Conservation (phyloP, 1,140 invertebrate species). For the Musca domestica region DNA sequence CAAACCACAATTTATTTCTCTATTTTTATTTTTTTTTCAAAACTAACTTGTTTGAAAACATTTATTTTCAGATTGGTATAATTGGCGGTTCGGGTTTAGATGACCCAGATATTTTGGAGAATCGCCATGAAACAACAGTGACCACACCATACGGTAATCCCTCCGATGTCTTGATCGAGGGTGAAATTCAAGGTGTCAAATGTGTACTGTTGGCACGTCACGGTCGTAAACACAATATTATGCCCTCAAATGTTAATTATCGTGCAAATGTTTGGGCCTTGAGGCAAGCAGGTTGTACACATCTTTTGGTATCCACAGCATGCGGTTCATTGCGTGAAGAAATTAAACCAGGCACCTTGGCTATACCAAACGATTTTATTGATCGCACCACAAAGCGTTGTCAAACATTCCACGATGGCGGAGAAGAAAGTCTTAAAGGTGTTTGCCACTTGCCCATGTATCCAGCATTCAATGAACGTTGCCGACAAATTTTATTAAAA, state of each 20-base stretch:
- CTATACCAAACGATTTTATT: conserved; percentile 91
- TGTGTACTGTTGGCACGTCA: conserved; percentile 88
- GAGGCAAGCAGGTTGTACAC: conserved; percentile 83
- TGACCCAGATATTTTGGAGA: conserved; percentile 77
- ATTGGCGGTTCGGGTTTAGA: conserved; percentile 93
- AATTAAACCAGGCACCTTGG: conserved; percentile 83
- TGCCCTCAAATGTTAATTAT: conserved; percentile 82
- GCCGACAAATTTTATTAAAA: conserved; percentile 67
- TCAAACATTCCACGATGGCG: conserved; percentile 89
- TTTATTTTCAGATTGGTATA: conserved; percentile 85
- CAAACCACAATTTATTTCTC: no score
- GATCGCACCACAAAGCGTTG: conserved; percentile 76
- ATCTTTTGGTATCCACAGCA: conserved; percentile 71
- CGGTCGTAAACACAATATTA: conserved; percentile 79
- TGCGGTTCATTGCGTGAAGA: conserved; percentile 85
- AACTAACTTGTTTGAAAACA: no score
- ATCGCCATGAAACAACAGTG: conserved; percentile 63
- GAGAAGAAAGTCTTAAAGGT: conserved; percentile 61
- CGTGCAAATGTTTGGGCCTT: conserved; percentile 96
- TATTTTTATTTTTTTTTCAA: no score
- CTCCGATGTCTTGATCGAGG: conserved; percentile 76
- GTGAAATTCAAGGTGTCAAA: conserved; percentile 65
- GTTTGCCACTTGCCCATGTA: conserved; percentile 93
- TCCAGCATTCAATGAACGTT: conserved; percentile 77
- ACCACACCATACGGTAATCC: conserved; percentile 83